These are phyloP conservation scores for Marronus borbonicus DNA, from an alignment of 2,888 invertebrate species.

Conservation along the genomic window DNA sequence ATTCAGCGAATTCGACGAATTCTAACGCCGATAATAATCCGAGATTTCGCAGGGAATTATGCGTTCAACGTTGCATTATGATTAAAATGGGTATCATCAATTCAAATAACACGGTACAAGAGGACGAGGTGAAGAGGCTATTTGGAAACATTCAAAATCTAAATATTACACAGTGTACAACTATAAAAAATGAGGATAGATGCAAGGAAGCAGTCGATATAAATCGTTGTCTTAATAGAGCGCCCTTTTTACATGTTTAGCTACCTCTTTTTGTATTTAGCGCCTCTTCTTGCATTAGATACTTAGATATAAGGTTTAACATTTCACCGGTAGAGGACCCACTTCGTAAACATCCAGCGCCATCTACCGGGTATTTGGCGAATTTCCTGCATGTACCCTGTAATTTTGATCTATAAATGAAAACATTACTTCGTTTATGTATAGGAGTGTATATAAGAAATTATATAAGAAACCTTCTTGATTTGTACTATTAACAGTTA, in stretches of 20 bases:
- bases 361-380: no score
- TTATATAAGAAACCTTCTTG: no score
- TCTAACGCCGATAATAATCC: not conserved
- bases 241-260: not conserved
- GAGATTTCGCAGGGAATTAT: not conserved
- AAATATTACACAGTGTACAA: slow-evolving; percentile 2
- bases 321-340: no score
- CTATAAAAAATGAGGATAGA: slow-evolving; percentile 9
- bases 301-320: no score
- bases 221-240: slow-evolving; percentile 12
- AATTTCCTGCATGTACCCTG: no score
- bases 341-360: no score
- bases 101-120: slow-evolving; percentile 7
- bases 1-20: not conserved
- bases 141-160: not conserved
- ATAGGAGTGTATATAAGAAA: no score
- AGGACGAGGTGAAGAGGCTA: not conserved
- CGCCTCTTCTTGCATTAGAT: no score
- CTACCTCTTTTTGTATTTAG: no score
- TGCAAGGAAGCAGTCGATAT: slow-evolving; percentile 27
- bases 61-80: slow-evolving; percentile 21
- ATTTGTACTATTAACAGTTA: no score
- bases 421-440: no score
- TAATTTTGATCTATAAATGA: no score
- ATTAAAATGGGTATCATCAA: slow-evolving; percentile 20